Percentiles rank a stretch among this genome's conserved stretches.
Conservation (phyloP, 2,797 vertebrate genomes). For the Picus viridis region DNA sequence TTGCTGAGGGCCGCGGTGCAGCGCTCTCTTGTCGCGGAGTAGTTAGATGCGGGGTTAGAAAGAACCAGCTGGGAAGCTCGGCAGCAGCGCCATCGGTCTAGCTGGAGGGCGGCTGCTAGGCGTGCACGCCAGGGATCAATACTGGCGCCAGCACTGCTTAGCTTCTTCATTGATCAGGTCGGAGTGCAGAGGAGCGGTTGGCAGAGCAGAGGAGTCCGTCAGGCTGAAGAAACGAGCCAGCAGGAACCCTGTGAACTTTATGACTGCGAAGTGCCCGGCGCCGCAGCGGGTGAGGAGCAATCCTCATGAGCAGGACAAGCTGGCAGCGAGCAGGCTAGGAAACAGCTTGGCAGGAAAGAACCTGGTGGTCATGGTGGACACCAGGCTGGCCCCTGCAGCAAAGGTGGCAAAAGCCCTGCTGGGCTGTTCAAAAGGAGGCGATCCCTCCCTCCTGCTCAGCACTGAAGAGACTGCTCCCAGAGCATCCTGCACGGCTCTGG, state of each 20-base stretch:
- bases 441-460: background rate
- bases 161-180: too few relatives aligned
- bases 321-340: background rate
- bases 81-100: background rate
- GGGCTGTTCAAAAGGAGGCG: background rate
- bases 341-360: background rate
- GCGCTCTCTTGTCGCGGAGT: too few relatives aligned
- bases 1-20: too few relatives aligned
- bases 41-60: background rate
- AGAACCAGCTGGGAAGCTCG: background rate
- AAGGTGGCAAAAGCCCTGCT: fast-evolving
- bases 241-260: background rate
- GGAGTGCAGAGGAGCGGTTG: background rate
- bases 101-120: too few relatives aligned
- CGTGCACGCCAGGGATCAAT: too few relatives aligned
- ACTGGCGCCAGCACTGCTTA: background rate
- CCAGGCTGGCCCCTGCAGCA: background rate
- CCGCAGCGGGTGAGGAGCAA: background rate
- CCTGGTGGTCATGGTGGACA: background rate
- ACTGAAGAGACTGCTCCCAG: background rate
- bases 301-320: background rate
- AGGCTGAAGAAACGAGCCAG: background rate
- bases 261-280: background rate
- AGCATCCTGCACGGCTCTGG: background rate
- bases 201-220: background rate